A percentile compares a stretch with the other conserved stretches of the same genome.
phyloP scores from a whole-genome alignment of 2,113 vertebrate genomes.

The Engystomops pustulosus region DNA sequence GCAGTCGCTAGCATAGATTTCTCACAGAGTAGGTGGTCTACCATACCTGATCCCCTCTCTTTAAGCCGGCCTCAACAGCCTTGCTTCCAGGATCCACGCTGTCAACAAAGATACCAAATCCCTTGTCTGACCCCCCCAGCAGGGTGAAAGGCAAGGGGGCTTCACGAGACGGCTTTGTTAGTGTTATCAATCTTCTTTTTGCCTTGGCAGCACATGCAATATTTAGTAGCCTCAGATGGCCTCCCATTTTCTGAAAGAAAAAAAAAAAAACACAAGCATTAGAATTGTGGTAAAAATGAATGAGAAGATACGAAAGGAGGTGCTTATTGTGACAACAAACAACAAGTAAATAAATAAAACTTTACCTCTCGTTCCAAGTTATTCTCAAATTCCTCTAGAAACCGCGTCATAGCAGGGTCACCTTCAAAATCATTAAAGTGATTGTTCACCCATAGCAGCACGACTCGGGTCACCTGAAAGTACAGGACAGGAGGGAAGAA shows the following conservation, averaged over 20 bases:
- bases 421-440: slow-evolving; percentile 99
- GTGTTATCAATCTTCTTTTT: slow-evolving; percentile 90
- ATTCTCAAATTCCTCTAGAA: slow-evolving; percentile 98
- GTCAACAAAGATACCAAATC: slow-evolving; percentile 95
- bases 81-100: slow-evolving; percentile 92
- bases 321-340: neutral
- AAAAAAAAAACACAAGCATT: neutral
- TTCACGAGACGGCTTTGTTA: slow-evolving; percentile 94
- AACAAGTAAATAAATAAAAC: neutral
- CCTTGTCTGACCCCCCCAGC: slow-evolving; percentile 94
- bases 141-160: slow-evolving; percentile 91
- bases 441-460: slow-evolving; percentile 99
- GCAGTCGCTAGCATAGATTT: slow-evolving; percentile 13
- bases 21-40: neutral
- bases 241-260: slow-evolving; percentile 92
- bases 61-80: slow-evolving; percentile 92
- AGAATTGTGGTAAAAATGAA: no score
- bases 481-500: neutral
- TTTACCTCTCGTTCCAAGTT: slow-evolving; percentile 97
- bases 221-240: slow-evolving; percentile 96
- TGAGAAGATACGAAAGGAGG: neutral
- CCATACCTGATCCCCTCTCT: slow-evolving; percentile 93
- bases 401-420: slow-evolving; percentile 93
- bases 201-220: slow-evolving; percentile 98
- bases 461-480: slow-evolving; percentile 97